Percentiles rank a stretch among this genome's conserved stretches.
Conservation (phyloP, 2,888 invertebrate species). For the Agrochola litura region DNA sequence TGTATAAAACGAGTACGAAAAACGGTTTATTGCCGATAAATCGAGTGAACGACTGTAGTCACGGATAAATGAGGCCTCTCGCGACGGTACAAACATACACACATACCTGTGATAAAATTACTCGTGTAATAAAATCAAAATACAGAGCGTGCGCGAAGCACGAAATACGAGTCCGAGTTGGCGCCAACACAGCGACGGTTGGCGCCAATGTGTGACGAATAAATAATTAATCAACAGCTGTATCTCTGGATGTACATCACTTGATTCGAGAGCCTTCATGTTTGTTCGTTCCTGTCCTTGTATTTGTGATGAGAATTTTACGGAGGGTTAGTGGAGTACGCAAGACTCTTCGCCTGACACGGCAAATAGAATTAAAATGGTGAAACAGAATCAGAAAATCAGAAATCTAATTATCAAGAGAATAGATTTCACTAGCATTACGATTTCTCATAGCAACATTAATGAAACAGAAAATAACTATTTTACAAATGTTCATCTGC, state of each 20-base stretch:
- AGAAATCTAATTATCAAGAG: neutral
- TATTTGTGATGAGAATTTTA: constrained; percentile 23
- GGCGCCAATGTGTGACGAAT: constrained; percentile 72
- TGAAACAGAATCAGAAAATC: neutral
- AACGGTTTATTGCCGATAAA: constrained; percentile 78
- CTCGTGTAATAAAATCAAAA: constrained; percentile 74
- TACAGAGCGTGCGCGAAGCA: constrained; percentile 49
- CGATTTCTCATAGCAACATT: neutral
- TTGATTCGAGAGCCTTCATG: constrained; percentile 31
- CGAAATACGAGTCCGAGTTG: constrained; percentile 68
- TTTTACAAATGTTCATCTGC: no score
- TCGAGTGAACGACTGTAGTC: constrained; percentile 69
- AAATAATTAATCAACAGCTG: constrained; percentile 62
- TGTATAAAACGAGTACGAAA: constrained; percentile 69
- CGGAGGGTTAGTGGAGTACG: neutral
- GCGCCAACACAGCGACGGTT: constrained; percentile 67
- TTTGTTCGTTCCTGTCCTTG: constrained; percentile 27
- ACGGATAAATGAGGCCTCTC: constrained; percentile 68
- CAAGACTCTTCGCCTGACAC: neutral
- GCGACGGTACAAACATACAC: constrained; percentile 64
- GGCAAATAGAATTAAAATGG: constrained; percentile 15
- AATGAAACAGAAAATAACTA: constrained; percentile 1
- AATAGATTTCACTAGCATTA: neutral
- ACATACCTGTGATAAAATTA: constrained; percentile 71
- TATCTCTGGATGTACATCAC: constrained; percentile 34